These are phyloP conservation scores for Lampris incognitus DNA, from an alignment of 2,113 vertebrate genomes.

Conservation along the genomic window DNA sequence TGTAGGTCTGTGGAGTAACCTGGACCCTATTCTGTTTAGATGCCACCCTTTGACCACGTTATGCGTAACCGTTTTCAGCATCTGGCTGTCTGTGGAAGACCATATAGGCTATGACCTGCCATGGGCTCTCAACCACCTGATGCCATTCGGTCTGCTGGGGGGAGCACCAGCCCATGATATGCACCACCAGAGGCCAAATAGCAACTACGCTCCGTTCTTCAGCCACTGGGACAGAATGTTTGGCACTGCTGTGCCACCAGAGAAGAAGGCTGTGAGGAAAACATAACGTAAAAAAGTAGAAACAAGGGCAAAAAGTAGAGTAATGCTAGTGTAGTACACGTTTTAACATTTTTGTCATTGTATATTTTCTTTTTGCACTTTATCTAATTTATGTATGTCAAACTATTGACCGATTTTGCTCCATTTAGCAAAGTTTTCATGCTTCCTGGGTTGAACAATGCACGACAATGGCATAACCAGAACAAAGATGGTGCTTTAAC, in stretches of 20 bases:
- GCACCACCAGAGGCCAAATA: conserved; percentile 79
- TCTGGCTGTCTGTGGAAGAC: conserved; percentile 81
- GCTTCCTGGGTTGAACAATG: no score
- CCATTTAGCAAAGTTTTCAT: background rate
- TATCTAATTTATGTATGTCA: background rate
- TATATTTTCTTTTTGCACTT: no score
- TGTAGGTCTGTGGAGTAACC: conserved; percentile 78
- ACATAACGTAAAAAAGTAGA: background rate
- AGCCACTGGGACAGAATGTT: conserved; percentile 81
- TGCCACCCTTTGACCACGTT: conserved; percentile 75
- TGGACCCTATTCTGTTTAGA: conserved; percentile 70
- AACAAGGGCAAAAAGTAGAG: background rate
- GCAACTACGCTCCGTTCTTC: conserved; percentile 81
- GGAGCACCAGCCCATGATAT: conserved; percentile 79
- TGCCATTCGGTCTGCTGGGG: conserved; percentile 76
- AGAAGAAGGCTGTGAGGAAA: conserved; percentile 15
- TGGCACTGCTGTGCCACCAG: conserved; percentile 58
- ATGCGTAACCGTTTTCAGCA: conserved; percentile 69
- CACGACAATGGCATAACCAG: no score
- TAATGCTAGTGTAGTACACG: conserved; percentile 7
- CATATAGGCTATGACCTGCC: conserved; percentile 82
- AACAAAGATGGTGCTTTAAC: no score
- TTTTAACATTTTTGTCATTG: background rate
- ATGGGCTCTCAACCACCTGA: conserved; percentile 70
- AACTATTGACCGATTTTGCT: background rate